Evolutionary conservation across 2,797 vertebrate genomes (phyloP).

Genomic region (Chelon auratus): DNA sequence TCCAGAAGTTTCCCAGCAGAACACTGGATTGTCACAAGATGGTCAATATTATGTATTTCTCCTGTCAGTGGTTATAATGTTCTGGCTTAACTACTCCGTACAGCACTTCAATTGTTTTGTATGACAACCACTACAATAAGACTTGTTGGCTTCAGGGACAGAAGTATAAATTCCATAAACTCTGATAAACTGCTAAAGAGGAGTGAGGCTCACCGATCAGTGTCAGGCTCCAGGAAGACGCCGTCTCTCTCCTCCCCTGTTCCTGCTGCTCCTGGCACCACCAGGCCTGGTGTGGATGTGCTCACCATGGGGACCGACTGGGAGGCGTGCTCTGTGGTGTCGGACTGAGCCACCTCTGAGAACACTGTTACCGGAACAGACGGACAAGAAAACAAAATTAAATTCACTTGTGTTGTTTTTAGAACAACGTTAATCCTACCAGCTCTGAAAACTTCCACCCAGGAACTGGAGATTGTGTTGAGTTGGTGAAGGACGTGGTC

Average conservation of each 20-base stretch:
- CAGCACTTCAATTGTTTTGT: too few species aligned
- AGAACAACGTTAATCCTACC: fast-evolving
- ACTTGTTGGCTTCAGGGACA: background rate
- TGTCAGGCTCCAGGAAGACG: conserved; percentile 91
- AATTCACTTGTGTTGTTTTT: background rate
- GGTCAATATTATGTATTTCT: too few species aligned
- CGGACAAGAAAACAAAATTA: background rate
- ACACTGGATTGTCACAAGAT: too few species aligned
- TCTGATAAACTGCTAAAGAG: background rate
- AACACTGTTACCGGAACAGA: conserved; percentile 85
- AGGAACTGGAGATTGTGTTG: background rate
- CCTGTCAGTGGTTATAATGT: too few species aligned
- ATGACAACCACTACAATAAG: too few species aligned
- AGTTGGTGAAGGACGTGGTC: background rate
- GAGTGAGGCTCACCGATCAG: conserved; percentile 87
- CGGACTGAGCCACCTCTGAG: conserved; percentile 88
- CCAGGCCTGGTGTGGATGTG: conserved; percentile 90
- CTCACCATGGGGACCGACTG: conserved; percentile 98
- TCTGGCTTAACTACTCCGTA: too few species aligned
- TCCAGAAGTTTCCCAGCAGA: too few species aligned
- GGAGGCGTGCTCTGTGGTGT: conserved; percentile 90
- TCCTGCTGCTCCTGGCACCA: conserved; percentile 82
- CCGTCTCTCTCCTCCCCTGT: conserved; percentile 90
- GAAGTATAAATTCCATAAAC: background rate
- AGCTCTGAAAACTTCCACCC: background rate